phyloP scores from a whole-genome alignment of 2,888 invertebrate genomes.

The Tipula lateralis region DNA sequence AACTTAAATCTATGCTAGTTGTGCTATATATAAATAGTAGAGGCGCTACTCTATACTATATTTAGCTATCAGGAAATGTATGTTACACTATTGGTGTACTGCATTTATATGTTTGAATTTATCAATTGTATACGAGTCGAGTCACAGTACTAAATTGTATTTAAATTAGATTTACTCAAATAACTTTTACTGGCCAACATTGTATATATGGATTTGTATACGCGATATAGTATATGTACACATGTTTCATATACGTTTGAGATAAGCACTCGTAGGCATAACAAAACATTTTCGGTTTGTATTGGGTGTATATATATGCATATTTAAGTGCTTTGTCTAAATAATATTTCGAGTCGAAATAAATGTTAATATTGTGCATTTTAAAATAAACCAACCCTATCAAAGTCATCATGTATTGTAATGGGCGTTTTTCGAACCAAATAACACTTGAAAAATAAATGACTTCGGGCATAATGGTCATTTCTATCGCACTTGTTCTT shows the following conservation, averaged over 20 bases:
- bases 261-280: neutral
- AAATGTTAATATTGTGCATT: too few species aligned
- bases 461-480: too few species aligned
- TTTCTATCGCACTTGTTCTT: too few species aligned
- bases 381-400: too few species aligned
- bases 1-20: neutral
- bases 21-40: neutral
- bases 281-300: neutral
- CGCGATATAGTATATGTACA: neutral
- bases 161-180: neutral
- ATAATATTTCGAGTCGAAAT: neutral
- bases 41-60: too few species aligned
- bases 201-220: too few species aligned
- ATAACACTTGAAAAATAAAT: too few species aligned
- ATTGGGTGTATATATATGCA: neutral
- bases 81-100: neutral
- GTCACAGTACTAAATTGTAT: neutral
- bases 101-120: neutral
- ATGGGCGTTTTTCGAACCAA: too few species aligned
- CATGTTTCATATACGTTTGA: neutral
- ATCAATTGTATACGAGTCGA: neutral
- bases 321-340: neutral
- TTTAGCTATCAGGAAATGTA: neutral
- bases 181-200: neutral
- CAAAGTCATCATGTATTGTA: too few species aligned